A percentile compares a stretch with the other conserved stretches of the same genome.
phyloP scores from a whole-genome alignment of 2,888 invertebrate species.

The Eustalomyia histrio region DNA sequence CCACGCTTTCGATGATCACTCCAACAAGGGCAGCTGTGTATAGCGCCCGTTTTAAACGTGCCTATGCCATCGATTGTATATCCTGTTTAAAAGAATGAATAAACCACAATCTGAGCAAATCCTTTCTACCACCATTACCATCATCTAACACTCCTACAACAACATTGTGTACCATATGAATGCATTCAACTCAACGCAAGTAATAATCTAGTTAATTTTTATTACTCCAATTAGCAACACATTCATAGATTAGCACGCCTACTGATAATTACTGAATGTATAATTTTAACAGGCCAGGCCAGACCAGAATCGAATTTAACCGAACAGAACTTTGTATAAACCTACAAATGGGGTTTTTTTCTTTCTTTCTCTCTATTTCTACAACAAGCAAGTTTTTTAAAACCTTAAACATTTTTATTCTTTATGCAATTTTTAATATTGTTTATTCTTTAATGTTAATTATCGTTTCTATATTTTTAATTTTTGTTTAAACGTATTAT shows the following conservation, averaged over 20 bases:
- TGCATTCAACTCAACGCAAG: conserved; percentile 42
- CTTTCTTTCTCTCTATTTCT: neutral
- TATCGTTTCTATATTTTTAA: conserved; percentile 12
- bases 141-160: neutral
- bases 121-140: conserved; percentile 15
- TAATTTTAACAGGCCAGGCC: conserved; percentile 13
- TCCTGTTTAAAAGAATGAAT: conserved; percentile 49
- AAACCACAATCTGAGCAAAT: conserved; percentile 17
- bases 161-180: neutral
- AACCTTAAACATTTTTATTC: conserved; percentile 52
- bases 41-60: conserved; percentile 76
- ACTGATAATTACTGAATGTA: neutral
- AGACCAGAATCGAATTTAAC: neutral
- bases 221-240: conserved; percentile 29
- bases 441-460: conserved; percentile 62
- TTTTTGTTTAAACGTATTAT: conserved; percentile 67
- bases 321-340: conserved; percentile 5
- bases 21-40: conserved; percentile 79
- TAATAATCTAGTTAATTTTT: conserved; percentile 40
- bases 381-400: conserved; percentile 60
- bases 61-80: conserved; percentile 73
- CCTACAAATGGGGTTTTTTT: neutral
- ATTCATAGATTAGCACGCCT: conserved; percentile 21
- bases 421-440: conserved; percentile 54
- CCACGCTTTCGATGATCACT: conserved; percentile 93